Percentiles rank a stretch among this genome's conserved stretches.
Evolutionary conservation across 2,797 vertebrate genomes (phyloP).

Genomic region (Hyperoplus immaculatus): DNA sequence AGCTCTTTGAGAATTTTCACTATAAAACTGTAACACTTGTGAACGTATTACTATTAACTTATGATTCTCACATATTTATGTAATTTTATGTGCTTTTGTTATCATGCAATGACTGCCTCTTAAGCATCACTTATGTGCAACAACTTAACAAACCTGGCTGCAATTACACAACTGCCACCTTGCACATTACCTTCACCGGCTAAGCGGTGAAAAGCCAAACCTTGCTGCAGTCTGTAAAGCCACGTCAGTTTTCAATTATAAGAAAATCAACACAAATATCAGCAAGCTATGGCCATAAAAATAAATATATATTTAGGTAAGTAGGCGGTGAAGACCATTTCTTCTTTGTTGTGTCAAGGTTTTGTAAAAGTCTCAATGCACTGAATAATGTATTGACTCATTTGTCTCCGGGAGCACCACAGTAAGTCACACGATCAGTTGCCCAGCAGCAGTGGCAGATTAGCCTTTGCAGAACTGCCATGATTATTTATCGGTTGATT

Average conservation of each 20-base stretch:
- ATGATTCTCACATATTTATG: constrained; percentile 3
- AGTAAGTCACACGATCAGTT: constrained; percentile 61
- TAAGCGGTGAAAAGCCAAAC: not conserved
- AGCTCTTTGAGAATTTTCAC: not conserved
- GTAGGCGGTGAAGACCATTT: constrained; percentile 17
- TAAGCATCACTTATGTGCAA: not conserved
- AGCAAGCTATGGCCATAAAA: constrained; percentile 3
- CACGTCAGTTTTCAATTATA: not conserved
- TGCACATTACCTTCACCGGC: not conserved
- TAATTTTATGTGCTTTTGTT: constrained; percentile 3
- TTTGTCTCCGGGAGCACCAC: constrained; percentile 57
- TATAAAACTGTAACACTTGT: constrained; percentile 9
- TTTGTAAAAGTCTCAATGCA: constrained; percentile 42
- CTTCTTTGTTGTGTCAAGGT: constrained; percentile 41
- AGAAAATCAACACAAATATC: constrained; percentile 7
- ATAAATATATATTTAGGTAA: constrained; percentile 18
- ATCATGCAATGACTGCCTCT: not conserved
- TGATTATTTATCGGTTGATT: not conserved
- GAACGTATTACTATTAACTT: not conserved
- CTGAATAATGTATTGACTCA: constrained; percentile 68
- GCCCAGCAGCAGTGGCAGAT: constrained; percentile 42
- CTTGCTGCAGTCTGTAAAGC: not conserved
- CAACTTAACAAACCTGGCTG: not conserved
- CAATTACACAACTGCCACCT: not conserved
- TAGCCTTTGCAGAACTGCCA: constrained; percentile 48